These are phyloP conservation scores for Cephus sareptanus DNA, from an alignment of 2,888 invertebrate genomes.

Conservation along the genomic window DNA sequence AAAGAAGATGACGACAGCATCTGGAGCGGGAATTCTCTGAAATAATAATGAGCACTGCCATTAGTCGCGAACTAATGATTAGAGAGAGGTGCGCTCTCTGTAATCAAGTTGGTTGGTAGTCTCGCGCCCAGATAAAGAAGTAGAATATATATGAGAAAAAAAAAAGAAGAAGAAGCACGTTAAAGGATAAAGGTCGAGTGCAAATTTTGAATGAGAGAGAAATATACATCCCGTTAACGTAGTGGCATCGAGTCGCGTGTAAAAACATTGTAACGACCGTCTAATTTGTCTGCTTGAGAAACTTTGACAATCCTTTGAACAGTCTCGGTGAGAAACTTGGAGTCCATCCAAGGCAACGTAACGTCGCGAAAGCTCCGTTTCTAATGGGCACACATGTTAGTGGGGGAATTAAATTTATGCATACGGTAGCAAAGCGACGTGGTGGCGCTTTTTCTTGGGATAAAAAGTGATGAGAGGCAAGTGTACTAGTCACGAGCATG, in stretches of 20 bases:
- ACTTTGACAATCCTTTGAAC: not conserved
- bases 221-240: not conserved
- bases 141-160: not conserved
- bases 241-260: not conserved
- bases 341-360: not conserved
- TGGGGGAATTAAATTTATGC: slow-evolving; percentile 42
- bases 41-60: slow-evolving; percentile 35
- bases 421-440: slow-evolving; percentile 18
- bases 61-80: slow-evolving; percentile 36
- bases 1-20: not conserved
- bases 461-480: slow-evolving; percentile 40
- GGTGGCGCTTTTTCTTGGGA: slow-evolving; percentile 16
- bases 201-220: not conserved
- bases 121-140: not conserved
- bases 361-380: not conserved
- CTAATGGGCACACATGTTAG: not conserved
- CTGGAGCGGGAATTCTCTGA: slow-evolving; percentile 20
- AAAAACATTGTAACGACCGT: not conserved
- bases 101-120: not conserved
- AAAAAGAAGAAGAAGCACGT: not conserved
- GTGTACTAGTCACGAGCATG: not conserved
- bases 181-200: slow-evolving; percentile 20
- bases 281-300: not conserved
- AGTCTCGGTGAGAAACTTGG: not conserved
- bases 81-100: slow-evolving; percentile 16